Conservation (phyloP, 1,140 invertebrate genomes). For the Drosophila virilis region DNA sequence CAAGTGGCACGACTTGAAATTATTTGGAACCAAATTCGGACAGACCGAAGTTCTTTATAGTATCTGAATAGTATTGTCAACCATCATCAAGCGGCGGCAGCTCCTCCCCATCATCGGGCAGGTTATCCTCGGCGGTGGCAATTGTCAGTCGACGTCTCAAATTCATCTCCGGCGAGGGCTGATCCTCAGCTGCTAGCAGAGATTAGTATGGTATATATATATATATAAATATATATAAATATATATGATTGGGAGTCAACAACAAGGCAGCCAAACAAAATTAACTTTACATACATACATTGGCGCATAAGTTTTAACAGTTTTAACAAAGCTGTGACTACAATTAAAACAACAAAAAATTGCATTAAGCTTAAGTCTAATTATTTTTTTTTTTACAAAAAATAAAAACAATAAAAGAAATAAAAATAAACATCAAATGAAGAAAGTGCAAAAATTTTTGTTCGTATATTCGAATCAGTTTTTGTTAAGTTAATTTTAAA, state of each 20-base stretch:
- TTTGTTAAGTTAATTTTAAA: conserved; percentile 4
- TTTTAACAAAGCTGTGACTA: conserved; percentile 75
- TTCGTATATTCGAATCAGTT: conserved; percentile 9
- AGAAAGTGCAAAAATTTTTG: conserved; percentile 79
- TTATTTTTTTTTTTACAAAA: too few species aligned
- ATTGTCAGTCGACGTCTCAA: conserved; percentile 81
- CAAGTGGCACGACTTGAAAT: conserved; percentile 17
- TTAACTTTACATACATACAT: conserved; percentile 78
- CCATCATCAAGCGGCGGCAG: conserved; percentile 72
- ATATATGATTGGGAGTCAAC: conserved; percentile 28
- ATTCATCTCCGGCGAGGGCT: conserved; percentile 51
- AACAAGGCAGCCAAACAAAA: conserved; percentile 66
- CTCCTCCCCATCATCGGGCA: conserved; percentile 74
- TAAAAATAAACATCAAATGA: conserved; percentile 33
- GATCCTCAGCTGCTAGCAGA: conserved; percentile 58
- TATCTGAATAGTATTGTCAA: conserved; percentile 49
- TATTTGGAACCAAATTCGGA: conserved; percentile 54
- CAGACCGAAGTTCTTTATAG: conserved; percentile 47
- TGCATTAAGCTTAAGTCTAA: conserved; percentile 46
- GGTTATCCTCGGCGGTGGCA: conserved; percentile 68
- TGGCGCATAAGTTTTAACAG: conserved; percentile 70
- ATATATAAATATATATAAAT: conserved; percentile 9
- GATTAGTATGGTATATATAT: conserved; percentile 34
- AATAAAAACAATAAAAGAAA: neutral
- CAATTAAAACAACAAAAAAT: conserved; percentile 59